Percentiles rank a stretch among this genome's conserved stretches.
phyloP scores from a whole-genome alignment of 2,797 vertebrate species.

The Malurus leucopterus region DNA sequence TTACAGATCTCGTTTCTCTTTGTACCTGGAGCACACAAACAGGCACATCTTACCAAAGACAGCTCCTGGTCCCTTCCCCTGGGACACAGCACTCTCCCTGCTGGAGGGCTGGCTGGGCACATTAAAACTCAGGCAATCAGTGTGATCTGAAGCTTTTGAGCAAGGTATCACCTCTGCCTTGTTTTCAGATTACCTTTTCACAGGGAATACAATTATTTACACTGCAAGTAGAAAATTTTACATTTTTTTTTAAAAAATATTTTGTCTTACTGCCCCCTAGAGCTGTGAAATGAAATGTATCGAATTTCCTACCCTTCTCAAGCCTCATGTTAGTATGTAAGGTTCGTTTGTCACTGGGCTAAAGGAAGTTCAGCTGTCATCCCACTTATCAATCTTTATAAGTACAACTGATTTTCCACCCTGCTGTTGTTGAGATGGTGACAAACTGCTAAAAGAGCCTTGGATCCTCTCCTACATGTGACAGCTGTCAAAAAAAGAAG shows the following conservation, averaged over 20 bases:
- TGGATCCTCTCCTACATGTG: background rate
- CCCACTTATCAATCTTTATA: background rate
- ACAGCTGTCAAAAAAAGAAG: conserved; percentile 9
- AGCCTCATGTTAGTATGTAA: background rate
- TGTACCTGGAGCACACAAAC: background rate
- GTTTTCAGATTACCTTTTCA: background rate
- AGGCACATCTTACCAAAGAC: background rate
- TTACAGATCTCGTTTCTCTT: background rate
- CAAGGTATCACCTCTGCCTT: background rate
- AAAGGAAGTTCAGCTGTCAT: background rate
- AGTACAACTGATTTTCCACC: background rate
- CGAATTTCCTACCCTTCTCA: background rate
- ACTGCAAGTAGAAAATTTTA: background rate
- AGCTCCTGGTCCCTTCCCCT: background rate
- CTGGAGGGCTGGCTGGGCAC: background rate
- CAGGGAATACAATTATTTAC: background rate
- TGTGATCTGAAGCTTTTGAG: background rate
- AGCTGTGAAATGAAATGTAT: background rate
- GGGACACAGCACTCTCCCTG: too few species aligned
- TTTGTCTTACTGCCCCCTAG: background rate
- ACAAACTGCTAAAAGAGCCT: background rate
- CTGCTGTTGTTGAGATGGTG: background rate
- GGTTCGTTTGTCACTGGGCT: background rate
- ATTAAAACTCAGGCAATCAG: background rate
- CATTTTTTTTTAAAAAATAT: background rate